phyloP scores from a whole-genome alignment of 2,113 vertebrate genomes.

The Rhinichthys klamathensis region DNA sequence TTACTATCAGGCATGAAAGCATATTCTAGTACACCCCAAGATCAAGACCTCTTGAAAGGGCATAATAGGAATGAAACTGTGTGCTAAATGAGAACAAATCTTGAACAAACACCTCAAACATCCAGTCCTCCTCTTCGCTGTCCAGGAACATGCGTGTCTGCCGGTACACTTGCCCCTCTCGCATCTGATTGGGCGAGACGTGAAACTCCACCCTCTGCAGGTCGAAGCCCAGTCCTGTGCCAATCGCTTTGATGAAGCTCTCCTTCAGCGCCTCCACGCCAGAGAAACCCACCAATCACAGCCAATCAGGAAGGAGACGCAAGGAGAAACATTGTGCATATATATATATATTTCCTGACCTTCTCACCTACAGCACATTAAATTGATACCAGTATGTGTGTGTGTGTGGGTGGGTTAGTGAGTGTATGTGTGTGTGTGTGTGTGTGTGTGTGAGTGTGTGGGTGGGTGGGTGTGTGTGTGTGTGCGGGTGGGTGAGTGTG shows the following conservation, averaged over 20 bases:
- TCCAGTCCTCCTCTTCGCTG: constrained; percentile 77
- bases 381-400: too few species aligned
- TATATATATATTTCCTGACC: too few species aligned
- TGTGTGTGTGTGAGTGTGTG: too few species aligned
- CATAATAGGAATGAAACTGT: background rate
- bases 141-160: constrained; percentile 90
- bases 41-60: too few species aligned
- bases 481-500: too few species aligned
- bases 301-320: background rate
- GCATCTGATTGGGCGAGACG: constrained; percentile 79
- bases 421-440: too few species aligned
- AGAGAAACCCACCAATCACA: constrained; percentile 40
- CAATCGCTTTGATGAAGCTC: constrained; percentile 96
- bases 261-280: constrained; percentile 88
- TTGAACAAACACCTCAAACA: constrained; percentile 71
- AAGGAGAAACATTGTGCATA: too few species aligned
- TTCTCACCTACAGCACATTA: too few species aligned
- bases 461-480: too few species aligned
- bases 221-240: constrained; percentile 90
- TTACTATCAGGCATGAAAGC: too few species aligned
- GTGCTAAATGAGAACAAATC: background rate
- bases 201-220: constrained; percentile 92
- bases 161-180: constrained; percentile 76
- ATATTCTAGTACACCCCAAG: too few species aligned
- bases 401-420: too few species aligned